phyloP scores from a whole-genome alignment of 2,113 vertebrate genomes.

The Podilymbus podiceps region DNA sequence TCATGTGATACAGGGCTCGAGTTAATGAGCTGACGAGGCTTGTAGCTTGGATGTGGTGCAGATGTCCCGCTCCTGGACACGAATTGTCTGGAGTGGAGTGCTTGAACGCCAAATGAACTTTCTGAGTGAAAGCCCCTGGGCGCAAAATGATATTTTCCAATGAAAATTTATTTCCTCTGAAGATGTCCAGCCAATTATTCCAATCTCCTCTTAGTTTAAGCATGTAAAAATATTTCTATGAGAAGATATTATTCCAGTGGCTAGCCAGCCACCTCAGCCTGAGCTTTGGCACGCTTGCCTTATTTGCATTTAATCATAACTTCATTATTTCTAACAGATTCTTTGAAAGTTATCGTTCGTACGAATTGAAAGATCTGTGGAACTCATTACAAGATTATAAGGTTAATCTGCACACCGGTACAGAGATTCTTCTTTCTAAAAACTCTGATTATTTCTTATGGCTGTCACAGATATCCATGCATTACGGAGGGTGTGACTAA shows the following conservation, averaged over 20 bases:
- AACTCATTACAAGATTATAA: neutral
- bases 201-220: neutral
- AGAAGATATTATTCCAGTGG: neutral
- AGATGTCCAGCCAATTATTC: neutral
- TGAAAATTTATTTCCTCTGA: constrained; percentile 8
- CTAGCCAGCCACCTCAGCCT: neutral
- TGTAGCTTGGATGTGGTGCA: neutral
- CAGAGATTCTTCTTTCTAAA: neutral
- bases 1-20: neutral
- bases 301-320: constrained; percentile 4
- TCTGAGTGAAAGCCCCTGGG: neutral
- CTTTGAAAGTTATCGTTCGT: neutral
- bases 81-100: neutral
- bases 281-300: neutral
- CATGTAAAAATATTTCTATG: neutral
- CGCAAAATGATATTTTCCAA: neutral
- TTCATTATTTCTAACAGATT: constrained; percentile 5
- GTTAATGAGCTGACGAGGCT: neutral
- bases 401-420: neutral
- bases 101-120: neutral
- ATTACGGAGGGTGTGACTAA: neutral
- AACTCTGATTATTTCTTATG: neutral
- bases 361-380: neutral
- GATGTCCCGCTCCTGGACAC: neutral
- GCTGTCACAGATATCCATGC: neutral